These are phyloP conservation scores for Addax nasomaculatus DNA, from an alignment of 2,113 vertebrate species.

Conservation along the genomic window DNA sequence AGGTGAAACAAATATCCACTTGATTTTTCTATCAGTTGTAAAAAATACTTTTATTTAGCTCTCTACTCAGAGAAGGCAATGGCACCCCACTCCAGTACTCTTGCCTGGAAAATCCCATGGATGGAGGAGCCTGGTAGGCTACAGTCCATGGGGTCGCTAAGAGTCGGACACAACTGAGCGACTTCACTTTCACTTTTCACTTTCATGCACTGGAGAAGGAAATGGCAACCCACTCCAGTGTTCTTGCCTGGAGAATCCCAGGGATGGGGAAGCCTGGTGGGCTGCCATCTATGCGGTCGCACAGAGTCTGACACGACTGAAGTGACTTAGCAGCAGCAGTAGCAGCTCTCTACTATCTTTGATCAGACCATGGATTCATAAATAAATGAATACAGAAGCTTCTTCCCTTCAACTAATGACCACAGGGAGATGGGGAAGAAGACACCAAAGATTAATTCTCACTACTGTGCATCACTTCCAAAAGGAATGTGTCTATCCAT, in stretches of 20 bases:
- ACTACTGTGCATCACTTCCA: not conserved
- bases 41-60: not conserved
- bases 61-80: not conserved
- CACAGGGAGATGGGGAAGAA: not conserved
- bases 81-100: too few species aligned
- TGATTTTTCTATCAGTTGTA: not conserved
- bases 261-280: too few species aligned
- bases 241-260: too few species aligned
- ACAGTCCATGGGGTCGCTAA: too few species aligned
- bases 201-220: too few species aligned
- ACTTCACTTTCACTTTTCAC: too few species aligned
- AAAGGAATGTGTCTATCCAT: not conserved
- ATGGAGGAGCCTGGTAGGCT: too few species aligned
- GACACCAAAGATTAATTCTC: not conserved
- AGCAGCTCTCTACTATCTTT: not conserved
- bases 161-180: too few species aligned
- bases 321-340: too few species aligned
- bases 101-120: too few species aligned
- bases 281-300: fast-evolving
- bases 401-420: not conserved
- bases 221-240: too few species aligned
- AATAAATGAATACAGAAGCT: not conserved
- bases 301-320: too few species aligned
- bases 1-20: not conserved
- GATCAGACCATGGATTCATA: not conserved